Evolutionary conservation across 2,113 vertebrate genomes (phyloP).

Genomic region (Uropsilus gracilis): DNA sequence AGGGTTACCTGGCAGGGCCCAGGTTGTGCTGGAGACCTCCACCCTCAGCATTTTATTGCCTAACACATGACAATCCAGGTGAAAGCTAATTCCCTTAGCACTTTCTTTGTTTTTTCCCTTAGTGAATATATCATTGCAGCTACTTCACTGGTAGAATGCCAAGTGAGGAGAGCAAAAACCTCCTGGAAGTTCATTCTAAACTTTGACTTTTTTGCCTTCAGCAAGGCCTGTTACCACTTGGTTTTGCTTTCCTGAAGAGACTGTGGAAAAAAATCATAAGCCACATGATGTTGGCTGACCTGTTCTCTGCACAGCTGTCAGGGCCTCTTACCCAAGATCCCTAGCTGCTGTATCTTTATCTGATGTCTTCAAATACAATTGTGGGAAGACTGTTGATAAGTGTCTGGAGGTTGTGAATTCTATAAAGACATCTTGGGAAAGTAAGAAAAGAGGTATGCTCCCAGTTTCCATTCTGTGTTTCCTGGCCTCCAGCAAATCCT

Average conservation of each 20-base stretch:
- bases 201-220: neutral
- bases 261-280: neutral
- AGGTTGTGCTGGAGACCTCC: neutral
- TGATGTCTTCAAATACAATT: neutral
- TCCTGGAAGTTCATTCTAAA: neutral
- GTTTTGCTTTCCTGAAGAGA: neutral
- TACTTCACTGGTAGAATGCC: neutral
- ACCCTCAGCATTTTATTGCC: neutral
- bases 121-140: neutral
- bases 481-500: neutral
- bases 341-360: neutral
- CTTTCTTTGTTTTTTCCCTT: neutral
- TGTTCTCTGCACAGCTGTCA: neutral
- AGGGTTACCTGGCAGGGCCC: neutral
- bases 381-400: neutral
- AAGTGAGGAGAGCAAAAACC: neutral
- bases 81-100: neutral
- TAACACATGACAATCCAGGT: neutral
- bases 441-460: neutral
- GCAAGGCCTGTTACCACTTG: neutral
- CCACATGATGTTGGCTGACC: neutral
- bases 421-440: conserved; percentile 15
- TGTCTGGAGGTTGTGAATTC: neutral
- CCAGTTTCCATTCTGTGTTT: conserved; percentile 21
- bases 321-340: neutral